A percentile compares a stretch with the other conserved stretches of the same genome.
phyloP scores from a whole-genome alignment of 1,140 invertebrate genomes.

The Papilio machaon region DNA sequence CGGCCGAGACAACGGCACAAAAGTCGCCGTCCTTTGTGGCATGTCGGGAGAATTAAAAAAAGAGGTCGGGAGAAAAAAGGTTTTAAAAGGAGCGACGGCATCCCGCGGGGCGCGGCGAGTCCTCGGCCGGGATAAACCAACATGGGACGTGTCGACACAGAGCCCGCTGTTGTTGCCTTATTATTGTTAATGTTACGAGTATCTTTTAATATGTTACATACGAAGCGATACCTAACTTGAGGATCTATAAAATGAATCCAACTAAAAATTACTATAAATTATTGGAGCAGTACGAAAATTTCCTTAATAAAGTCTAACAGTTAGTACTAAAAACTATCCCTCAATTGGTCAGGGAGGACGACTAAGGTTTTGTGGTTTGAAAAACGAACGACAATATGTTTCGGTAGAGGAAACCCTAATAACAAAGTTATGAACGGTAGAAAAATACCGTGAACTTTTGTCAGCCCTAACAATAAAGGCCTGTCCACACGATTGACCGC shows the following conservation, averaged over 20 bases:
- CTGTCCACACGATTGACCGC: background rate
- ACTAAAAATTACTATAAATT: background rate
- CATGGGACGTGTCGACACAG: slow-evolving; percentile 70
- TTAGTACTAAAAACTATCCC: too few relatives aligned
- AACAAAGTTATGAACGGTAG: too few relatives aligned
- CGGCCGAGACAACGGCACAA: slow-evolving; percentile 74
- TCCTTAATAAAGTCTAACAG: background rate
- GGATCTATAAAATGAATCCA: background rate
- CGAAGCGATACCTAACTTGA: background rate
- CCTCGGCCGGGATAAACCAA: slow-evolving; percentile 66
- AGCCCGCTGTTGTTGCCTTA: slow-evolving; percentile 44
- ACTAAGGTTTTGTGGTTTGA: too few relatives aligned
- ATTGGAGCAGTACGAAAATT: background rate
- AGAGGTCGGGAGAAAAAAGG: slow-evolving; percentile 60
- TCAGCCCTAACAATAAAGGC: background rate
- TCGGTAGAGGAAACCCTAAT: too few relatives aligned
- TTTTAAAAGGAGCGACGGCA: slow-evolving; percentile 51
- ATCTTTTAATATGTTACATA: background rate
- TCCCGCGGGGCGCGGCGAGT: slow-evolving; percentile 63
- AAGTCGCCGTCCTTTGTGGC: slow-evolving; percentile 76
- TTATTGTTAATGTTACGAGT: slow-evolving; percentile 25
- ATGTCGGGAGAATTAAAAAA: slow-evolving; percentile 63
- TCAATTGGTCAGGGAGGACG: too few relatives aligned
- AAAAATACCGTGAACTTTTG: background rate
- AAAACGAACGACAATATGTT: too few relatives aligned